Evolutionary conservation across 53 echinoderm and acorn worm species (phyloP), one percentile per base, ranked within the genome.

Genomic region (Temnopleurus reevesii): DNA sequence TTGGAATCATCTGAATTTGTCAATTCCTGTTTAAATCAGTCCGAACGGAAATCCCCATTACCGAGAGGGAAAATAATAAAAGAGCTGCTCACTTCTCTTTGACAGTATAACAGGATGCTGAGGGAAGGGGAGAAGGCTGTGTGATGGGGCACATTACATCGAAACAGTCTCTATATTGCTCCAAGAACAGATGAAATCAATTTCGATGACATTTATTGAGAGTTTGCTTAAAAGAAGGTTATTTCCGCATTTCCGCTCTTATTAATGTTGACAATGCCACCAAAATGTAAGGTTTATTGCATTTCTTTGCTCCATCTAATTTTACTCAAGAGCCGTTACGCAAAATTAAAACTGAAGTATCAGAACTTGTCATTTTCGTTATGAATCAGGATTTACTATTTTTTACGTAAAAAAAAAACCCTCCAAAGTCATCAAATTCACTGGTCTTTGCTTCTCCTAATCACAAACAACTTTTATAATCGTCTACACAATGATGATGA

Each of bases 21-120:
- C 79, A 79, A 79, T 79, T 79, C 79, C 79, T 79, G 79, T 79
- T 26, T 79, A 79, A 79, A 79, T 79, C 79, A 47, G 46, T 13
- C 28, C 54, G 55, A 81, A 83, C 53, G 85, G 85, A 85, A 85
- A 46, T 35, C 46, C 60, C 85, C 45, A 85, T 85, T 85, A 85
- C 61, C 85, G 61, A 30, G 55, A 27, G 19, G 60, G 83, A 55
- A 55, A 55, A 83, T 83, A 36, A 83, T 83, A 54, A 83, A 83
- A 83, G 49, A 15, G 23, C 59, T 26, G n/a, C 79, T 47, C 47
- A 79, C 79, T 79, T 79, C 79, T 49, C 79, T 77, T 77, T 77
- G 45, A 71, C 41, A 71, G 41, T 38, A 19, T 71, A 7, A 4
- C 71, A 71, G 71, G 71, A 71, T 71, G 71, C 23, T 38, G 1